Evolutionary conservation across 2,888 invertebrate species (phyloP).

Genomic region (Resseliella maxima): DNA sequence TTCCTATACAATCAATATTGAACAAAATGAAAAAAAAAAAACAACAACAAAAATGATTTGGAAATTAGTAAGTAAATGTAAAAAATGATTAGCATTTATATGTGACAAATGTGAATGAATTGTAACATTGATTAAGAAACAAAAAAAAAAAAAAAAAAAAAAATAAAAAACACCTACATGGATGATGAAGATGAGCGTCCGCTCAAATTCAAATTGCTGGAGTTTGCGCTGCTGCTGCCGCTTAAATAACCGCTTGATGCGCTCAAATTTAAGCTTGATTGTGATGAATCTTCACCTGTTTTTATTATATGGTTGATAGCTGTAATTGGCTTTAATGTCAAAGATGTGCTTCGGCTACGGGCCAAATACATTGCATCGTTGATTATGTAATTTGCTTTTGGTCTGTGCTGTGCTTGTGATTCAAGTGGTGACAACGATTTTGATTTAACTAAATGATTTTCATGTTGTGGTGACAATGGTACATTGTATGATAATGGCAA

Average conservation of each 20-base stretch:
- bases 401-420: constrained; percentile 30
- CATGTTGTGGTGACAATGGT: not conserved
- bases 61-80: too few species aligned
- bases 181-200: constrained; percentile 46
- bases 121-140: not conserved
- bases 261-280: constrained; percentile 62
- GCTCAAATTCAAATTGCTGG: constrained; percentile 57
- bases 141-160: not conserved
- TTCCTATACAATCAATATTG: not conserved
- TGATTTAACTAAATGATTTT: not conserved
- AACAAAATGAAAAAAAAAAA: not conserved
- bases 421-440: constrained; percentile 28
- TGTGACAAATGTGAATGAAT: not conserved
- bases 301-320: constrained; percentile 60
- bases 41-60: not conserved
- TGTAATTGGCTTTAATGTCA: constrained; percentile 64
- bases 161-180: not conserved
- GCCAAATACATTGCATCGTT: constrained; percentile 59
- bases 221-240: constrained; percentile 61
- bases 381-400: constrained; percentile 31
- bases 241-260: constrained; percentile 62
- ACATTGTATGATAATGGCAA: not conserved
- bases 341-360: constrained; percentile 57
- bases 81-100: too few species aligned
- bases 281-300: constrained; percentile 62